Evolutionary conservation across 1,140 invertebrate genomes (phyloP), one percentile per base, ranked within the genome.

Genomic region (Sipha flava): DNA sequence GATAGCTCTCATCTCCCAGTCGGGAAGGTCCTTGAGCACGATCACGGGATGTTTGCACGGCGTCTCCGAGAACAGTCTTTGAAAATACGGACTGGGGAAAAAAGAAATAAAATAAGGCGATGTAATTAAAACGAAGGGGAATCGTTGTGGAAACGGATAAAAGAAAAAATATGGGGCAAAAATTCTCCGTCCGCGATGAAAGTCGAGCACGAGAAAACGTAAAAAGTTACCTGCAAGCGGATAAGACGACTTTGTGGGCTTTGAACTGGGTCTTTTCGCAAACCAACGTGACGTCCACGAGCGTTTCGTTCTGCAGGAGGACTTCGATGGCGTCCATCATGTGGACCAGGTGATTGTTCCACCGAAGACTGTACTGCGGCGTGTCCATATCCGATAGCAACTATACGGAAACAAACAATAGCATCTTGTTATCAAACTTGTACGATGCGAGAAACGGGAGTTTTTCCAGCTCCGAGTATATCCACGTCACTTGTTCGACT

Each of bases 11-110:
- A 96, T 90, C 82, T 95, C 94, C 89, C 93, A 92, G 79, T 91
- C 92, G 83, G 90, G 89, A 83, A 95, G 93, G 86, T 95, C 94
- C 85, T 95, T 95, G 23, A 96, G 85, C 64, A 96, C 93, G 84
- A 96, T 94, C 66, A 96, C 93, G 12, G 95, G 94, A 85, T 96
- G 94, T 84, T 96, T 95, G 88, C 94, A 96, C n/a, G 94, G 94
- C 82, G 94, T 95, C 82, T 95, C 94, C 75, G 91, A 90, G 84
- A 96, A 95, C 84, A 96, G 92, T 83, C 91, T 89, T 83, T 94
- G 90, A 85, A 96, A 96, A 84, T 95, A 95, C 3, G 94, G 93
- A 84, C 93, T 95, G 85, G 3, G 88, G 86, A 81, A 75, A 34
- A 77, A 75, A 70, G 80, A 80, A 31, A 34, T 47, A 26, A 10